A percentile compares a stretch with the other conserved stretches of the same genome.
These are phyloP conservation scores for Platichthys stellatus DNA, from an alignment of 2,113 vertebrate species.

Conservation along the genomic window DNA sequence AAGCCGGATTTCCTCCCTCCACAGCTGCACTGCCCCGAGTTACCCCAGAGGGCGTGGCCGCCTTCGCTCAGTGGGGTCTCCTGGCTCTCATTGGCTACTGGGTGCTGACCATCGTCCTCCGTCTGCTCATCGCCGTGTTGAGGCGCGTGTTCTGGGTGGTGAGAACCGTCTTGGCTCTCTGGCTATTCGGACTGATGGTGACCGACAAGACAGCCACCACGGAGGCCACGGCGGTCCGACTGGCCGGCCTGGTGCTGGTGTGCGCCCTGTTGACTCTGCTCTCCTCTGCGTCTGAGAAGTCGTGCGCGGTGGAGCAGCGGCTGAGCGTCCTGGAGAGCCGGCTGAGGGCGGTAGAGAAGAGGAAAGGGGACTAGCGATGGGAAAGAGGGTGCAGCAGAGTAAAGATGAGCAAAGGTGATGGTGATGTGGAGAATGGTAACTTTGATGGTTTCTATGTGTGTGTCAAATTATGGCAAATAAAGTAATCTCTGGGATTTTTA, in stretches of 20 bases:
- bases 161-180: slow-evolving; percentile 71
- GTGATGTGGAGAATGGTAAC: slow-evolving; percentile 27
- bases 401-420: slow-evolving; percentile 37
- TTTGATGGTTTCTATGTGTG: slow-evolving; percentile 42
- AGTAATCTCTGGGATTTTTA: slow-evolving; percentile 70
- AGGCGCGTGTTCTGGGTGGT: slow-evolving; percentile 80
- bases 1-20: slow-evolving; percentile 24
- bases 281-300: slow-evolving; percentile 53
- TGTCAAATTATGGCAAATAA: slow-evolving; percentile 65
- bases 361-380: slow-evolving; percentile 57
- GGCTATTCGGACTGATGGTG: slow-evolving; percentile 80
- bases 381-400: background rate
- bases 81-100: slow-evolving; percentile 81
- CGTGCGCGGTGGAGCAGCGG: slow-evolving; percentile 61
- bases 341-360: slow-evolving; percentile 76
- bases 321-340: slow-evolving; percentile 73
- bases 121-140: slow-evolving; percentile 65
- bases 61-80: slow-evolving; percentile 80
- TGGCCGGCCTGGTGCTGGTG: slow-evolving; percentile 73
- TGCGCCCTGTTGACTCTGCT: slow-evolving; percentile 71
- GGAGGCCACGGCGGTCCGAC: slow-evolving; percentile 70
- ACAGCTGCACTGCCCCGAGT: slow-evolving; percentile 77
- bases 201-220: slow-evolving; percentile 58
- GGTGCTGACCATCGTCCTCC: slow-evolving; percentile 74
- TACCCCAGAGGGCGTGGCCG: slow-evolving; percentile 79